Percentiles rank a stretch among this genome's conserved stretches.
Conservation (phyloP, 2,797 vertebrate species). For the Clarias laeviceps region DNA sequence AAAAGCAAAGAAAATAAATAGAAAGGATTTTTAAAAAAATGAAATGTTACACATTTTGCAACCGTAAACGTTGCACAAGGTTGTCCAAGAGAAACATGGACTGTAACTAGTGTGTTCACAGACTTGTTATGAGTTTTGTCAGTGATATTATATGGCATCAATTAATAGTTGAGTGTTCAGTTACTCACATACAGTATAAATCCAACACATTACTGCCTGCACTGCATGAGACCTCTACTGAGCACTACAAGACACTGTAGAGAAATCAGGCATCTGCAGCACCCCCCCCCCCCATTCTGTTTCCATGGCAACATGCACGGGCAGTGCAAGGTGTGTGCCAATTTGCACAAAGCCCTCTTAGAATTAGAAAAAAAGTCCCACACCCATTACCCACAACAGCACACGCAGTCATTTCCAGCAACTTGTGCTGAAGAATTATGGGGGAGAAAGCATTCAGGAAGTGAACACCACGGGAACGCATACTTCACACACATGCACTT, state of each 20-base stretch:
- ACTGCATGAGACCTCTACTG: not conserved
- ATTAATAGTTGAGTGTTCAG: not conserved
- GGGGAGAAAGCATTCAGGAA: not conserved
- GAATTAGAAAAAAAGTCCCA: not conserved
- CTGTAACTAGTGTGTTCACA: not conserved
- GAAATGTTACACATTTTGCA: not conserved
- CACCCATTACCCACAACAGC: conserved; percentile 1
- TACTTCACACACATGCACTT: not conserved
- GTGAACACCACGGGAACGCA: not conserved
- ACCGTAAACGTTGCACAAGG: not conserved
- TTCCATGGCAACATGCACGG: conserved; percentile 42
- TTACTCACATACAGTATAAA: not conserved
- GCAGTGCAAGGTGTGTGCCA: conserved; percentile 53
- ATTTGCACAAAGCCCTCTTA: conserved; percentile 50
- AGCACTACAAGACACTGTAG: not conserved
- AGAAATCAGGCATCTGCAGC: not conserved
- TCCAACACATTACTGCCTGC: not conserved
- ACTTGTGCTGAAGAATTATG: not conserved
- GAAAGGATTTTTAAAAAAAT: not conserved
- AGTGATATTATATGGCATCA: not conserved
- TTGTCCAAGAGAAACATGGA: not conserved
- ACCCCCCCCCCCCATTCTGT: conserved; percentile 17
- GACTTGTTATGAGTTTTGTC: too few relatives aligned
- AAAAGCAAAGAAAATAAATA: not conserved
- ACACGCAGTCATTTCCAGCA: not conserved